phyloP scores from a whole-genome alignment of 2,797 vertebrate genomes.

The Buceros bicornis region DNA sequence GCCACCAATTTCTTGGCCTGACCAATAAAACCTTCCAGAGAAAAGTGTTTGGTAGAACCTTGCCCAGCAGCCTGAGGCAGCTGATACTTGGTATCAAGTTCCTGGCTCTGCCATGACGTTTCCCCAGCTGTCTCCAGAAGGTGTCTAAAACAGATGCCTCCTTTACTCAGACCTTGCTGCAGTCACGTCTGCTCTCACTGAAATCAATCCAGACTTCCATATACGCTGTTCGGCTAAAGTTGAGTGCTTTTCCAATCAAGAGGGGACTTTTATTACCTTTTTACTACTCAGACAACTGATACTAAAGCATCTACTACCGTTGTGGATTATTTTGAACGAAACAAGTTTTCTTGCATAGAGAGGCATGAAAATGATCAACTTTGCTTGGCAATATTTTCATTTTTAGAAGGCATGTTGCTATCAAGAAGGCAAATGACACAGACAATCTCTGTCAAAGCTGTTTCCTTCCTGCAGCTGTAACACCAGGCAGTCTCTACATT shows the following conservation, averaged over 20 bases:
- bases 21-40: background rate
- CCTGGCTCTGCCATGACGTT: background rate
- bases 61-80: background rate
- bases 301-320: background rate
- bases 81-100: background rate
- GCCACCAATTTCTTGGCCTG: background rate
- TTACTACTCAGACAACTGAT: background rate
- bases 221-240: background rate
- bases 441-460: background rate
- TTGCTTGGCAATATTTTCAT: background rate
- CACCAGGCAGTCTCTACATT: background rate
- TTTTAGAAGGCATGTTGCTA: background rate
- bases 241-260: background rate
- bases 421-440: background rate
- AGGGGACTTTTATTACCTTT: rapidly evolving
- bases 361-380: background rate
- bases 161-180: background rate
- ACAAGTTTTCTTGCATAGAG: background rate
- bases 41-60: background rate
- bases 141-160: background rate
- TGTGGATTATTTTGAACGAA: background rate
- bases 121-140: background rate
- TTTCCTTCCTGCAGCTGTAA: background rate
- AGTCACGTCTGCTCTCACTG: background rate
- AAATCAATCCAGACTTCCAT: background rate